Evolutionary conservation across 2,888 invertebrate species (phyloP), one percentile per base, ranked within the genome.

Genomic region (Erebia epiphron): DNA sequence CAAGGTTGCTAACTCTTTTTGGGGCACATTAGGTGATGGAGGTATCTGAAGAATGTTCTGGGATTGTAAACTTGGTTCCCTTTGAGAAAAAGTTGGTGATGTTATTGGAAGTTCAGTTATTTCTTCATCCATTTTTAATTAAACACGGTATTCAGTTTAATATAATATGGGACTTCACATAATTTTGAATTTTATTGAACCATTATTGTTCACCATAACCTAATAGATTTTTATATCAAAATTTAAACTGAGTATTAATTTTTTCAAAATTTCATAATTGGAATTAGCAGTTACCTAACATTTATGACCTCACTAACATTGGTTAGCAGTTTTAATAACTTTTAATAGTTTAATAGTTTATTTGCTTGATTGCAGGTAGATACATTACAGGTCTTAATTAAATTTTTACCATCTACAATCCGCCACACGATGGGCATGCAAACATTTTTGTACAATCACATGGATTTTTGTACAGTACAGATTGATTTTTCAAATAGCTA

Each of bases 131-230:
- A 80, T 80, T 11, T 52, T 67, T 49, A 49, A 64, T 67, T 62
- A 65, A 52, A 18, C 1, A 8, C 13, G 3, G 18, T 49, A 1
- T 14, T 72, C 46, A 52, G 60, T 63, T 69, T 71, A 26, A 26
- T 66, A 56, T 46, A 18, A 64, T 21, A 70, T 56, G 26, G 14
- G 18, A 68, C 62, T 72, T 69, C 71, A 75, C 76, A 77, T 76
- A 71, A 73, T 77, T 75, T 73, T 52, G 60, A 52, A 62, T 67
- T 67, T 69, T 63, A 52, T 5, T 61, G n/a, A 61, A 64, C 11
- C 18, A 65, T 63, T 49, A 9, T 16, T 46, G 21, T 13, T 49
- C 67, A 70, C 68, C 90, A 86, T 86, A 80, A 82, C 90, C 88
- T 68, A 77, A 75, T 81, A 71, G 90, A 89, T 83, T 80, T n/a